Evolutionary conservation across 1,140 invertebrate genomes (phyloP).

Genomic region (Gryon sp.): DNA sequence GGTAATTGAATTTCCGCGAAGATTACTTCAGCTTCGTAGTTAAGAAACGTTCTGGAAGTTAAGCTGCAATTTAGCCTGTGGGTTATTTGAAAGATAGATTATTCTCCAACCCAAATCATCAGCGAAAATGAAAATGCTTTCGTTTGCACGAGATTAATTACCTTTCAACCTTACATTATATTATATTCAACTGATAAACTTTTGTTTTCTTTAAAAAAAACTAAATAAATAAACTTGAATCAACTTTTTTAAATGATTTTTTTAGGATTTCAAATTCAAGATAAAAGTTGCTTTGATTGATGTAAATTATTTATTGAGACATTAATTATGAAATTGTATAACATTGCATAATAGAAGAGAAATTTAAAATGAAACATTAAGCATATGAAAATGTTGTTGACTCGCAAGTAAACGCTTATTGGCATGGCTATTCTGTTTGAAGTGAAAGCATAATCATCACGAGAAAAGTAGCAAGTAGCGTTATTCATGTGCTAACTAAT

Average conservation of each 20-base stretch:
- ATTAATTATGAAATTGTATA: too few species aligned
- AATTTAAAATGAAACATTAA: too few species aligned
- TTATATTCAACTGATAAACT: too few species aligned
- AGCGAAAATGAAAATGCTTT: slow-evolving; percentile 78
- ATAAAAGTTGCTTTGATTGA: too few species aligned
- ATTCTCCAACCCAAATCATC: slow-evolving; percentile 73
- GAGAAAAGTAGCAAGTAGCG: slow-evolving; percentile 49
- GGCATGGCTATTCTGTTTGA: slow-evolving; percentile 5
- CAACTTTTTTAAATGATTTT: too few species aligned
- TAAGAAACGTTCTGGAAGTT: slow-evolving; percentile 62
- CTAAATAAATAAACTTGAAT: neutral
- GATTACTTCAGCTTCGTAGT: slow-evolving; percentile 73
- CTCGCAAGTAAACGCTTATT: slow-evolving; percentile 22
- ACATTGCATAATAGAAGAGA: too few species aligned
- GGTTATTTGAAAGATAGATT: slow-evolving; percentile 78
- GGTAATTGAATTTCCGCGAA: slow-evolving; percentile 75
- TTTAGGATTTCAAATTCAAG: too few species aligned
- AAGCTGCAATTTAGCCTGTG: slow-evolving; percentile 67
- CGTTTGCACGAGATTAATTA: slow-evolving; percentile 71
- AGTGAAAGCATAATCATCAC: slow-evolving; percentile 51
- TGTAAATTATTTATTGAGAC: too few species aligned
- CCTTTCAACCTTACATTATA: slow-evolving; percentile 49
- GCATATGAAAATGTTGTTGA: too few species aligned
- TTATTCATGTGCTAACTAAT: slow-evolving; percentile 52
- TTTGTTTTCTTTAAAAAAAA: neutral